Evolutionary conservation across 2,888 invertebrate genomes (phyloP).

Genomic region (Acronicta psi): DNA sequence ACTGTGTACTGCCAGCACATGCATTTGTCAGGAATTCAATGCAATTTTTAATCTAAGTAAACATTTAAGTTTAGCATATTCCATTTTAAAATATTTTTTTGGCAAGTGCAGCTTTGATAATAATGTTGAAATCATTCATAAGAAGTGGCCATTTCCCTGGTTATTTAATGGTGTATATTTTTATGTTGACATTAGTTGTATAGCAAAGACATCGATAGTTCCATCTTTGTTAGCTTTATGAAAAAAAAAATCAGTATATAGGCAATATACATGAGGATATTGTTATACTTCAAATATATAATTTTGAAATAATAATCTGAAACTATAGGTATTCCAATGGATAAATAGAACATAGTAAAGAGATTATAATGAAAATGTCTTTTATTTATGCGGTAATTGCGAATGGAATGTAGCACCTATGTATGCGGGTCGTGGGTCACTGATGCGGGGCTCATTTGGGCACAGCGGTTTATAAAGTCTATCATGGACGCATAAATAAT

Average conservation of each 20-base stretch:
- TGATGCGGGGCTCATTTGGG: too few relatives aligned
- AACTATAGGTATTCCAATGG: slow-evolving; percentile 28
- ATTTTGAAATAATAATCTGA: slow-evolving; percentile 41
- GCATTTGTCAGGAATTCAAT: slow-evolving; percentile 66
- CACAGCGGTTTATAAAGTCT: too few relatives aligned
- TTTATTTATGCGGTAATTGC: background rate
- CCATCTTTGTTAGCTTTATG: slow-evolving; percentile 50
- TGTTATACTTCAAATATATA: slow-evolving; percentile 50
- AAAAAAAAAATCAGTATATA: slow-evolving; percentile 44
- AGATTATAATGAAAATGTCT: slow-evolving; percentile 24
- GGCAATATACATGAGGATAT: slow-evolving; percentile 48
- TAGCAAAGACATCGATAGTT: slow-evolving; percentile 37
- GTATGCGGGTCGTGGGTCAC: too few relatives aligned
- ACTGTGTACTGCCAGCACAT: slow-evolving; percentile 75
- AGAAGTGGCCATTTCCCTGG: slow-evolving; percentile 60
- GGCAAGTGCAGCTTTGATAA: slow-evolving; percentile 55
- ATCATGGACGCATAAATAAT: too few relatives aligned
- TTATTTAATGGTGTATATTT: slow-evolving; percentile 44
- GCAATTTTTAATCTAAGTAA: slow-evolving; percentile 48
- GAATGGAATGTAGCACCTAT: too few relatives aligned
- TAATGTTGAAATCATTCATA: slow-evolving; percentile 45
- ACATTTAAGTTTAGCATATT: slow-evolving; percentile 55
- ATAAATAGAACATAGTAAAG: slow-evolving; percentile 43
- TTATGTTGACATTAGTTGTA: slow-evolving; percentile 38
- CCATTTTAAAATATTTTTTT: slow-evolving; percentile 55